Evolutionary conservation across 53 echinoderm and acorn worm genomes (phyloP).

Genomic region (Hippasteria phrygiana): DNA sequence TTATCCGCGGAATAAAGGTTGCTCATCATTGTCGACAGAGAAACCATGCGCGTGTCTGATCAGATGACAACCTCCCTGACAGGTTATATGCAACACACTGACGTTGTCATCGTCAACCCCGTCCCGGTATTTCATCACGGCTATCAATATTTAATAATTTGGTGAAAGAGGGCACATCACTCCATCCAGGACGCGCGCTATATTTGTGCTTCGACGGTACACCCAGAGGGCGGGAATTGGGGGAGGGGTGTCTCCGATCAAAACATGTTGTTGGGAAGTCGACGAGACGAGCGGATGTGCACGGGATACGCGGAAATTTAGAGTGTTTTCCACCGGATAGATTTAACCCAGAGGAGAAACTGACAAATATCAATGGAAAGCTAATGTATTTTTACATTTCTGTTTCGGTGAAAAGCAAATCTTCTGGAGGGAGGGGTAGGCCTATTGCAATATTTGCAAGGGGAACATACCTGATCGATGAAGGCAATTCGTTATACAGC

Average conservation of each 20-base stretch:
- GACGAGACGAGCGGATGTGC: background rate
- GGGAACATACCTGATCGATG: background rate
- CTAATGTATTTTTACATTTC: background rate
- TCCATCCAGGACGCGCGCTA: background rate
- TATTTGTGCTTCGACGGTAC: too few species aligned
- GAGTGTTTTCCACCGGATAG: background rate
- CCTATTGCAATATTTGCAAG: background rate
- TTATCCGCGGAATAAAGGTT: too few species aligned
- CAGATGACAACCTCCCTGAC: background rate
- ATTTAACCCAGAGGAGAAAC: background rate
- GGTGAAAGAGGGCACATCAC: background rate
- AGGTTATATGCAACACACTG: background rate
- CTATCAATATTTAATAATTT: slow-evolving; percentile 44
- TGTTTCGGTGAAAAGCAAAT: background rate
- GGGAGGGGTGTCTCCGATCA: too few species aligned
- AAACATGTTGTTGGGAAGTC: background rate
- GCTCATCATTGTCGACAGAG: too few species aligned
- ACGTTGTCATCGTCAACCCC: slow-evolving; percentile 1
- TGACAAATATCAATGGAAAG: background rate
- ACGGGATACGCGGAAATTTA: background rate
- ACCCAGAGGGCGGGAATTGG: too few species aligned
- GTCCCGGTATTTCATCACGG: background rate
- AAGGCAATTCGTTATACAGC: background rate
- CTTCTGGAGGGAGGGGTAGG: background rate
- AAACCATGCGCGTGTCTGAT: too few species aligned